A percentile compares a stretch with the other conserved stretches of the same genome.
Conservation (phyloP, 2,113 vertebrate genomes). For the Talpa occidentalis region DNA sequence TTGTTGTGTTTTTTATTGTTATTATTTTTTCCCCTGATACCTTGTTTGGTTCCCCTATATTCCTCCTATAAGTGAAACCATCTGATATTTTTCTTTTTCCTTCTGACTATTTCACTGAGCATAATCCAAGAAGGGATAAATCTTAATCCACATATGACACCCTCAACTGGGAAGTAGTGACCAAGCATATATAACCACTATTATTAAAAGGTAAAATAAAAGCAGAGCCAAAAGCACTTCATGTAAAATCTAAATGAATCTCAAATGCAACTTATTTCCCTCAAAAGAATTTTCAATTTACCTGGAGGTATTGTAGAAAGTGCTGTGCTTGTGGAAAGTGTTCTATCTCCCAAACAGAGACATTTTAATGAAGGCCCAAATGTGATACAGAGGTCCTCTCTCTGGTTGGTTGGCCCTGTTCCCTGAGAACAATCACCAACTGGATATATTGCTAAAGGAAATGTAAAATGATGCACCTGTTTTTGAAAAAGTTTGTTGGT, state of each 20-base stretch:
- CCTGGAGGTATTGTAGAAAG: neutral
- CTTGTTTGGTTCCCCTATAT: too few relatives aligned
- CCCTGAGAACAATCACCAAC: neutral
- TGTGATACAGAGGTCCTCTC: neutral
- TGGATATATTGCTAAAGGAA: neutral
- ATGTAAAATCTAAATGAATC: neutral
- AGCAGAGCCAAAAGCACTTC: neutral
- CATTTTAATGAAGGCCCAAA: neutral
- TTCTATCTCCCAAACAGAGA: neutral
- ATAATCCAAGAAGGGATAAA: neutral
- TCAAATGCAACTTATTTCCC: neutral
- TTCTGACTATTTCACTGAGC: too few relatives aligned
- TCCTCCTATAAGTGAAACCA: too few relatives aligned
- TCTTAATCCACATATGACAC: neutral
- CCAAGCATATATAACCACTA: neutral
- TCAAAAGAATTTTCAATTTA: neutral
- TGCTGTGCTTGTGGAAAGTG: neutral
- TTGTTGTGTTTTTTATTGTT: too few relatives aligned
- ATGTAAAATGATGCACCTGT: neutral
- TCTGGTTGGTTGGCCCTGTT: neutral
- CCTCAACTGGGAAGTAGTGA: neutral
- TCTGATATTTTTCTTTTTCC: too few relatives aligned
- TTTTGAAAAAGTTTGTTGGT: neutral
- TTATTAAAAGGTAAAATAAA: neutral
- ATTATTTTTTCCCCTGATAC: too few relatives aligned